Evolutionary conservation across 2,888 invertebrate genomes (phyloP), one percentile per base, ranked within the genome.

Genomic region (Fragum fragum): DNA sequence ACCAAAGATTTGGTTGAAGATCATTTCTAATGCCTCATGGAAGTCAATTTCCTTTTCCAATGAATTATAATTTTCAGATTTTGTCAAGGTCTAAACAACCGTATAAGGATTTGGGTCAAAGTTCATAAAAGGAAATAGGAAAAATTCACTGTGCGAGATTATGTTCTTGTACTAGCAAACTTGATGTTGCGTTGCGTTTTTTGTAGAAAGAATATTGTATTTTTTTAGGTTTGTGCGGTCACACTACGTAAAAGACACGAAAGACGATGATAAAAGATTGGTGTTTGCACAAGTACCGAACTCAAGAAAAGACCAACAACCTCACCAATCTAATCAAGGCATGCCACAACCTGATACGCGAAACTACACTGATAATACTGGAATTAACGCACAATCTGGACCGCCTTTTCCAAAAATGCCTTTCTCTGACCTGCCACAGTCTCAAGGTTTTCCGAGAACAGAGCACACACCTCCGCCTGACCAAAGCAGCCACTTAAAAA

Each of bases 171-270:
- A n/a, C n/a, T n/a, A n/a, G n/a, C n/a, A n/a, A n/a, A n/a, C n/a
- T n/a, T n/a, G n/a, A n/a, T n/a, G n/a, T n/a, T n/a, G n/a, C n/a
- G n/a, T n/a, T n/a, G n/a, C n/a, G n/a, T n/a, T n/a, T n/a, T n/a
- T n/a, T n/a, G n/a, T n/a, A n/a, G n/a, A n/a, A n/a, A n/a, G n/a
- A n/a, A n/a, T n/a, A n/a, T n/a, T n/a, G 32, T 61, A 7, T n/a
- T 32, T 61, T 61, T 32, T 32, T 32, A 61, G 61, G 32, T 61
- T 32, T 32, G 61, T 61, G 2, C 29, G 61, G 6, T 61, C 61
- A 2, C 29, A 61, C 32, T 61, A 61, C n/a, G 32, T 32, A 14
- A 61, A 32, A 1, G 61, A 61, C n/a, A 32, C 14, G 0, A n/a
- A 26, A 14, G 2, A 7, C 23, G 57, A 57, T 14, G 32, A 61